Evolutionary conservation across 2,888 invertebrate species (phyloP).

Genomic region (Apodemia zela): DNA sequence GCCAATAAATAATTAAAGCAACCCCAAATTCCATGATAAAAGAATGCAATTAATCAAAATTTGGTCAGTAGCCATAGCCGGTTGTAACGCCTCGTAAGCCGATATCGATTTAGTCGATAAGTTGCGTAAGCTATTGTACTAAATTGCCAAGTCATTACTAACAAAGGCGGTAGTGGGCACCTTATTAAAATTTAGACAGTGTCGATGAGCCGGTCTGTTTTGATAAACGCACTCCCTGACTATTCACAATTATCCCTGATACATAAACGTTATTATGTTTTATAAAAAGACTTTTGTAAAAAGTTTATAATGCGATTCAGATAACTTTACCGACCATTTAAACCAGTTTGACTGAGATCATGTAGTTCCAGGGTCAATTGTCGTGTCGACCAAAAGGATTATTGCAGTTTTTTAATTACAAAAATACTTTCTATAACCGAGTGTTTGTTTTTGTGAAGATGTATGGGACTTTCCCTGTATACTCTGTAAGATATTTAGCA

Average conservation of each 20-base stretch:
- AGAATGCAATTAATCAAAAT: slow-evolving; percentile 78
- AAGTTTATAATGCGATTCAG: not conserved
- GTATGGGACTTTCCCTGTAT: too few species aligned
- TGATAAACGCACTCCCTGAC: slow-evolving; percentile 66
- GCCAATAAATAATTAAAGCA: slow-evolving; percentile 62
- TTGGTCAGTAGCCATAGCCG: slow-evolving; percentile 75
- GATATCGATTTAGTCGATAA: slow-evolving; percentile 79
- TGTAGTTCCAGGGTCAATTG: too few species aligned
- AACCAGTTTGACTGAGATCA: not conserved
- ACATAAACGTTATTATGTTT: slow-evolving; percentile 34
- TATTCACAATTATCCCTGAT: slow-evolving; percentile 44
- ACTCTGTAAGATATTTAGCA: too few species aligned
- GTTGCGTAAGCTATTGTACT: slow-evolving; percentile 76
- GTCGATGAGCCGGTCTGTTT: slow-evolving; percentile 73
- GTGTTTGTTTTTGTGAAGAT: too few species aligned
- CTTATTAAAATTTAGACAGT: slow-evolving; percentile 78
- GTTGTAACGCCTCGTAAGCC: slow-evolving; percentile 77
- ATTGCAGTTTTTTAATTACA: too few species aligned
- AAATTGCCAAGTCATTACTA: slow-evolving; percentile 65
- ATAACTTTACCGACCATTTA: not conserved
- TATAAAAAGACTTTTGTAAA: not conserved
- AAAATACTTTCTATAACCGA: too few species aligned
- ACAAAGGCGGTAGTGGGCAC: slow-evolving; percentile 79
- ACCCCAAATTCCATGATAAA: slow-evolving; percentile 48
- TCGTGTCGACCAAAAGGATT: too few species aligned